Evolutionary conservation across 2,888 invertebrate genomes (phyloP), one percentile per base, ranked within the genome.

Genomic region (Hyalella azteca): DNA sequence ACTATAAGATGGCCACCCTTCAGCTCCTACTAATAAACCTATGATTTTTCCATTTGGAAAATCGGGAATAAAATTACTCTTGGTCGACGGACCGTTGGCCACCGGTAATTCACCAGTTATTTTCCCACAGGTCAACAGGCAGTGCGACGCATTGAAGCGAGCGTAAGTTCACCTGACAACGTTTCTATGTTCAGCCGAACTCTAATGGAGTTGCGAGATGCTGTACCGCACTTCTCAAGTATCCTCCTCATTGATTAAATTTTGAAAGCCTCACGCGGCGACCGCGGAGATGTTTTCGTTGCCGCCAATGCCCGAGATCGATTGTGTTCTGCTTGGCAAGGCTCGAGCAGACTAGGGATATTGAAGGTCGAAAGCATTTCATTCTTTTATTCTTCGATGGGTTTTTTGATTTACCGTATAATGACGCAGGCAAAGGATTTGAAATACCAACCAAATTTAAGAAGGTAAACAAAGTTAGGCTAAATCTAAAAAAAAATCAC

Each of bases 201-300:
- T 66, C 66, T 66, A 66, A 66, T 66, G 66, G 66, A 32, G n/a
- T 36, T 7, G 36, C 5, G 66, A 7, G 66, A n/a, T 36, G 29
- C 66, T 66, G 66, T 66, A 36, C 66, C 66, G 7, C 66, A 66
- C 66, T 66, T 66, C 66, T 66, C 66, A 66, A 36, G 66, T 66
- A 66, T 36, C 66, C 36, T 45, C 45, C 45, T 66, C 66, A 54
- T 54, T 54, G 54, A 54, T 54, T 54, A 54, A 54, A 29, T 54
- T 54, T n/a, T 54, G 26, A 54, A 54, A 54, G 54, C 54, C 5
- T 54, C 54, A 54, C 54, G 29, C 54, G 29, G 26, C 7, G 26
- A 26, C 54, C 29, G 26, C 9, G 22, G 29, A 54, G 54, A 54
- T 54, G 54, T 54, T 54, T 54, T 22, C 22, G 26, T 29, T 22